A percentile compares a stretch with the other conserved stretches of the same genome.
Conservation (phyloP, 2,113 vertebrate species). For the Pelecanus crispus region DNA sequence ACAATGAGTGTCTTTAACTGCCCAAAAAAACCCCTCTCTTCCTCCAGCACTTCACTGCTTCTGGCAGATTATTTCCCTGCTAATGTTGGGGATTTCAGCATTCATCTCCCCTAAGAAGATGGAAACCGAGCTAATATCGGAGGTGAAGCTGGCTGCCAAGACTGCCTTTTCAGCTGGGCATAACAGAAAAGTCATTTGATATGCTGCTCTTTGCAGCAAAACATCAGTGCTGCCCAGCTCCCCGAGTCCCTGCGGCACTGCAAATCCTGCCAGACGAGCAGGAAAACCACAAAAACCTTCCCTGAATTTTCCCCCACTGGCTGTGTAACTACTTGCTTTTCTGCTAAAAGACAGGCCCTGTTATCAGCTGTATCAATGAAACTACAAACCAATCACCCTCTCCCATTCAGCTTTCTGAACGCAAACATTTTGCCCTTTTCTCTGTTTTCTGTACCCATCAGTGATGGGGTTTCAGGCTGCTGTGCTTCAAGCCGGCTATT, state of each 20-base stretch:
- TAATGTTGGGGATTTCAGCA: neutral
- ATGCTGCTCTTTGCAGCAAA: neutral
- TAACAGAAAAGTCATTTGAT: neutral
- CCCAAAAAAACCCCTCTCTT: neutral
- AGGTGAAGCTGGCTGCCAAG: neutral
- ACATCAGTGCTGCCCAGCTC: neutral
- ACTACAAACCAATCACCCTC: neutral
- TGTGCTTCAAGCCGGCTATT: neutral
- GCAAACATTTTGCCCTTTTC: neutral
- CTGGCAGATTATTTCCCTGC: neutral
- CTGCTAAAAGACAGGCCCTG: neutral
- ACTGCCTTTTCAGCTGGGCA: neutral
- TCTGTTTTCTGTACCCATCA: neutral
- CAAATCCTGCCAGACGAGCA: neutral
- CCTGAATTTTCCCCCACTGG: neutral
- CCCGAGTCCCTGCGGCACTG: accelerated
- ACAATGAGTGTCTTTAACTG: neutral
- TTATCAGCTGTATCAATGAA: neutral
- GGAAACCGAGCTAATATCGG: neutral
- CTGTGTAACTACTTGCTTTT: neutral
- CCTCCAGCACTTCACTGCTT: neutral
- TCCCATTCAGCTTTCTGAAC: neutral
- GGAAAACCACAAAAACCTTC: neutral
- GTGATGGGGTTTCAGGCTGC: accelerated
- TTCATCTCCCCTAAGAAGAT: neutral